phyloP scores from a whole-genome alignment of 2,113 vertebrate species.

The Xyrauchen texanus region DNA sequence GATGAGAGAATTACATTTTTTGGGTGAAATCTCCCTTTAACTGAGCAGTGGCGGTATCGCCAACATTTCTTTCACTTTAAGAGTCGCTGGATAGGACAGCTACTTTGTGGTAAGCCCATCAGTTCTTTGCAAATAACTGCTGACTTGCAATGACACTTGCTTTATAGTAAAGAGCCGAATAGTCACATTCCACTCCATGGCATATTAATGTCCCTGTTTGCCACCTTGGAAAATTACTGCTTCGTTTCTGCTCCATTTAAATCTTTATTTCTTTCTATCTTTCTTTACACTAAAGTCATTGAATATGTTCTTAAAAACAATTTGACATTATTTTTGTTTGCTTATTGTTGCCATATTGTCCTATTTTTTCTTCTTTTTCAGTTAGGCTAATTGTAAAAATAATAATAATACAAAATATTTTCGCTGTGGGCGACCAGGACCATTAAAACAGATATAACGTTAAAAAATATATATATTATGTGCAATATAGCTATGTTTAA shows the following conservation, averaged over 20 bases:
- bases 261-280: conserved; percentile 58
- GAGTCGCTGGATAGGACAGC: conserved; percentile 65
- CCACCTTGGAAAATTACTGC: conserved; percentile 83
- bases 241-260: conserved; percentile 76
- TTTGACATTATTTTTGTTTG: too few species aligned
- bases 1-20: neutral
- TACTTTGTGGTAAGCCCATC: conserved; percentile 75
- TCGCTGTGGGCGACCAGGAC: too few species aligned
- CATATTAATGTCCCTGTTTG: conserved; percentile 80
- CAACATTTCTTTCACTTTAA: conserved; percentile 62
- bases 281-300: conserved; percentile 64
- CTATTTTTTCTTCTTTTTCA: too few species aligned
- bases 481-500: too few species aligned
- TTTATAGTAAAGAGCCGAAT: conserved; percentile 79
- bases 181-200: conserved; percentile 75
- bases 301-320: too few species aligned
- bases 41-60: neutral
- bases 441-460: too few species aligned
- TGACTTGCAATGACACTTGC: conserved; percentile 85
- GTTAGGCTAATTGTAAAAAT: too few species aligned
- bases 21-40: too few species aligned
- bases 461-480: too few species aligned
- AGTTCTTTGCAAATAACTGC: conserved; percentile 85
- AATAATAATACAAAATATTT: too few species aligned
- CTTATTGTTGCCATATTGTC: too few species aligned